phyloP scores from a whole-genome alignment of 2,888 invertebrate genomes.

The Drosophila merina region DNA sequence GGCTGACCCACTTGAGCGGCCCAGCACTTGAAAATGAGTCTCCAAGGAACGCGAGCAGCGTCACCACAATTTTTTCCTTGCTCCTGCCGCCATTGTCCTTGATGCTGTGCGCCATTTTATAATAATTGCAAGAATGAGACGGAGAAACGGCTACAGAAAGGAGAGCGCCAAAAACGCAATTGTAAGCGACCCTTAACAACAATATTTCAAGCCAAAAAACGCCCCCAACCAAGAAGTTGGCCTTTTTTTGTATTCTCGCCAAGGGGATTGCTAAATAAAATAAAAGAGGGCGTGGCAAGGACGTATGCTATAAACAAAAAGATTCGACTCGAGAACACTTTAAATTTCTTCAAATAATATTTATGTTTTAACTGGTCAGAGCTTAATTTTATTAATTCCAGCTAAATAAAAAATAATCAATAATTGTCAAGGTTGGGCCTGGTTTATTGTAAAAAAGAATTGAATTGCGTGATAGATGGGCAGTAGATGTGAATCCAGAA shows the following conservation, averaged over 20 bases:
- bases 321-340: neutral
- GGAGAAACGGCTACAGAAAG: neutral
- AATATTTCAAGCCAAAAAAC: constrained; percentile 50
- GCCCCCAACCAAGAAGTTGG: constrained; percentile 37
- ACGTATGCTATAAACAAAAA: constrained; percentile 10
- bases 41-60: constrained; percentile 66
- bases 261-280: constrained; percentile 44
- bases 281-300: constrained; percentile 52
- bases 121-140: constrained; percentile 65
- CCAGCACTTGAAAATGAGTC: constrained; percentile 76
- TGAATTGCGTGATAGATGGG: constrained; percentile 15
- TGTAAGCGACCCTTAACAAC: constrained; percentile 60
- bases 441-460: constrained; percentile 5
- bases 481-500: neutral
- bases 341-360: neutral
- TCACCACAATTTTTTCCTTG: constrained; percentile 31
- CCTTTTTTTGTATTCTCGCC: constrained; percentile 40
- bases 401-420: constrained; percentile 17
- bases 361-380: neutral
- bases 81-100: constrained; percentile 51
- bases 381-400: neutral
- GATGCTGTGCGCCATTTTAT: constrained; percentile 67
- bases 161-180: constrained; percentile 57
- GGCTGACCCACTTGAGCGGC: constrained; percentile 73
- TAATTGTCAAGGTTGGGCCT: constrained; percentile 9